Percentiles rank a stretch among this genome's conserved stretches.
Evolutionary conservation across 92 coral and sea anemone species (phyloP).

Genomic region (Blastomussa wellsi): DNA sequence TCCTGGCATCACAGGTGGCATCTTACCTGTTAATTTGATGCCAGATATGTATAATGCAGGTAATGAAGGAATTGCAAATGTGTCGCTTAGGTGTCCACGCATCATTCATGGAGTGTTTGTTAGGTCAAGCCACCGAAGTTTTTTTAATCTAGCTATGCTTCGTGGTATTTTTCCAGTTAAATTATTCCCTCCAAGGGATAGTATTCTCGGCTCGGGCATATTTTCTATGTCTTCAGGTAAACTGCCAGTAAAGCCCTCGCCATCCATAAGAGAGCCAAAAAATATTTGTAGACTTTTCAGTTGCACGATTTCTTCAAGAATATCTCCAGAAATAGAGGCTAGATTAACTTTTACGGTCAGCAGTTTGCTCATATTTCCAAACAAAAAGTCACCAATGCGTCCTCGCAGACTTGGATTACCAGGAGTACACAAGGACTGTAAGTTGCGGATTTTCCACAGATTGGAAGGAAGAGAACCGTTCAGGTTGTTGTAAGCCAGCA

Average conservation of each 20-base stretch:
- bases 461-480: constrained; percentile 52
- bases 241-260: constrained; percentile 47
- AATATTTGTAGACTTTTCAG: constrained; percentile 44
- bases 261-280: constrained; percentile 35
- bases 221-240: constrained; percentile 61
- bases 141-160: constrained; percentile 45
- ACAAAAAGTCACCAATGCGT: no score
- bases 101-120: constrained; percentile 40
- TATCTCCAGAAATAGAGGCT: constrained; percentile 23
- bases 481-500: constrained; percentile 48
- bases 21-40: constrained; percentile 46
- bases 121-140: constrained; percentile 49
- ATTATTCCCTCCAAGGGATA: constrained; percentile 55
- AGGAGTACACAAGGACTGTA: constrained; percentile 49
- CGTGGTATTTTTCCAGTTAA: constrained; percentile 54
- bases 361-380: constrained; percentile 56
- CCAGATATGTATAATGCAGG: constrained; percentile 44
- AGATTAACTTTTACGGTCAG: constrained; percentile 15
- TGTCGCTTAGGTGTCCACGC: constrained; percentile 32
- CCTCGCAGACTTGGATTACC: constrained; percentile 40
- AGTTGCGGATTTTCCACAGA: constrained; percentile 63
- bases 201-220: constrained; percentile 42
- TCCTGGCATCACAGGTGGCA: constrained; percentile 47
- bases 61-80: constrained; percentile 45
- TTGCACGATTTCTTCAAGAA: constrained; percentile 42